Evolutionary conservation across 2,113 vertebrate genomes (phyloP).

Genomic region (Rhegmatorhina hoffmannsi): DNA sequence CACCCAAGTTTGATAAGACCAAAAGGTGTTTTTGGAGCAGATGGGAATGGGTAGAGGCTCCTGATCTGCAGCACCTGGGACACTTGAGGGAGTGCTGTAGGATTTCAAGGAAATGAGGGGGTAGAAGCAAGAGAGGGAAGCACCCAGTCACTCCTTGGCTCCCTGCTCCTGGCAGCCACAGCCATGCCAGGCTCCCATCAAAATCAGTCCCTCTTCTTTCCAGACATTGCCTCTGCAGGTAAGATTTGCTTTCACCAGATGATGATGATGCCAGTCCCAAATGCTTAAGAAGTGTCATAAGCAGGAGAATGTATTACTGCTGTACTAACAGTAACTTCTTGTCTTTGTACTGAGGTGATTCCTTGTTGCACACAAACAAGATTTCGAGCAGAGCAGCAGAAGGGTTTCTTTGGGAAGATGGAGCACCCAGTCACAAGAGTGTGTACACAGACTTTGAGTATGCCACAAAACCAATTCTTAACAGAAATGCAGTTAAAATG

Average conservation of each 20-base stretch:
- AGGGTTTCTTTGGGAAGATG: background rate
- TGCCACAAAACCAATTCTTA: background rate
- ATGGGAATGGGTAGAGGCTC: background rate
- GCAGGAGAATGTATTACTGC: background rate
- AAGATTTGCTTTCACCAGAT: background rate
- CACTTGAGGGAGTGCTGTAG: background rate
- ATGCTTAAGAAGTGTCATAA: background rate
- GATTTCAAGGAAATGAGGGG: background rate
- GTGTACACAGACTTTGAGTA: background rate
- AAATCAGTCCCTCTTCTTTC: background rate
- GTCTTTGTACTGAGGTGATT: background rate
- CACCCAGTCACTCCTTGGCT: fast-evolving
- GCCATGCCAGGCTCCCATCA: too few species aligned
- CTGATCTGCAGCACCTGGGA: background rate
- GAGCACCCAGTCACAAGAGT: background rate
- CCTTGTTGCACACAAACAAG: background rate
- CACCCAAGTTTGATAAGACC: background rate
- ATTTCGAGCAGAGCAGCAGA: background rate
- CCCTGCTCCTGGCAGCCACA: background rate
- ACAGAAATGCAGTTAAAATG: background rate
- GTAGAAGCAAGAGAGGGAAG: background rate
- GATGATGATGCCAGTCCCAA: background rate
- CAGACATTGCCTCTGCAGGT: fast-evolving
- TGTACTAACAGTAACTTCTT: background rate
- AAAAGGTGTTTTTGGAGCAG: background rate